Percentiles rank a stretch among this genome's conserved stretches.
Evolutionary conservation across 2,113 vertebrate genomes (phyloP).

Genomic region (Takifugu flavidus): DNA sequence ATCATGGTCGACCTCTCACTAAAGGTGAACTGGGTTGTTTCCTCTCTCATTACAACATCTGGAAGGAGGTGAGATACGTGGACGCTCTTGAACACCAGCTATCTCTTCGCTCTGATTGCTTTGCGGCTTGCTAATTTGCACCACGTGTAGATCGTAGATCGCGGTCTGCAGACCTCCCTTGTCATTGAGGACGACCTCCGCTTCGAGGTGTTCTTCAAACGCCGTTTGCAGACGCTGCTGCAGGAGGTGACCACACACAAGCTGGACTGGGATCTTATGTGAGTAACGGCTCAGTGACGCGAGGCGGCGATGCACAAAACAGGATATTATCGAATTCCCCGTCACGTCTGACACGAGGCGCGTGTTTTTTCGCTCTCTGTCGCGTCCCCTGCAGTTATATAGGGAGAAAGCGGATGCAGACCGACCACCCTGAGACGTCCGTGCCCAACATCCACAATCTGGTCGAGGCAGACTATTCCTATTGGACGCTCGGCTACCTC

Average conservation of each 20-base stretch:
- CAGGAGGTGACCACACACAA: slow-evolving; percentile 76
- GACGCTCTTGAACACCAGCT: background rate
- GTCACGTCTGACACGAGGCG: slow-evolving; percentile 24
- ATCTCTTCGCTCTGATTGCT: no score
- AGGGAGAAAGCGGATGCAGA: slow-evolving; percentile 91
- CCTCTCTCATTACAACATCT: slow-evolving; percentile 89
- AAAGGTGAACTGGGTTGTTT: slow-evolving; percentile 92
- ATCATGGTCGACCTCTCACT: slow-evolving; percentile 87
- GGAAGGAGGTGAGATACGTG: slow-evolving; percentile 84
- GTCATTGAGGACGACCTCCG: slow-evolving; percentile 91
- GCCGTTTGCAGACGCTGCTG: slow-evolving; percentile 84
- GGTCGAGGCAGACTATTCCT: slow-evolving; percentile 90
- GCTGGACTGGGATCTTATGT: slow-evolving; percentile 91
- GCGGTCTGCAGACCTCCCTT: slow-evolving; percentile 74
- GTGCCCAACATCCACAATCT: slow-evolving; percentile 84
- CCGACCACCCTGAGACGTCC: slow-evolving; percentile 83
- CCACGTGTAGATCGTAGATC: slow-evolving; percentile 76
- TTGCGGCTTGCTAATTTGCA: no score
- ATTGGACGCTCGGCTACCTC: slow-evolving; percentile 89
- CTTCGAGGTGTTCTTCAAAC: slow-evolving; percentile 92
- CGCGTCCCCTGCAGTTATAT: slow-evolving; percentile 75
- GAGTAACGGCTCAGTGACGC: slow-evolving; percentile 49
- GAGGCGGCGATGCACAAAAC: slow-evolving; percentile 25
- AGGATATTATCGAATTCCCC: slow-evolving; percentile 50
- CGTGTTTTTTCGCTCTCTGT: background rate